phyloP scores from a whole-genome alignment of 2,888 invertebrate genomes.

The Mimachlamys varia region DNA sequence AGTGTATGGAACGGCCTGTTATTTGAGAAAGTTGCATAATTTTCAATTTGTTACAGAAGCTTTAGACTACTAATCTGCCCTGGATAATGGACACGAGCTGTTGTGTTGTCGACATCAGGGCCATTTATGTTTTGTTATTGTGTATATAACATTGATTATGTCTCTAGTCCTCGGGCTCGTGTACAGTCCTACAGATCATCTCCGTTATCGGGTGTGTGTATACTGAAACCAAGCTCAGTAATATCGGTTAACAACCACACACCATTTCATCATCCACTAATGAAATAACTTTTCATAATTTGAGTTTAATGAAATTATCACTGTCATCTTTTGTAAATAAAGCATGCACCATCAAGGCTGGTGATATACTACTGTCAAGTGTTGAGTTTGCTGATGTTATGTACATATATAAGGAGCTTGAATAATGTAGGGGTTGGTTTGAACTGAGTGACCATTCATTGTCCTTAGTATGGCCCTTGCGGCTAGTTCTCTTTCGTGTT shows the following conservation, averaged over 20 bases:
- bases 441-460: constrained; percentile 5
- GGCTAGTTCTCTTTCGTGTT: constrained; percentile 2
- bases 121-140: constrained; percentile 15
- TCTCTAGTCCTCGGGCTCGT: constrained; percentile 13
- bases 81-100: background rate
- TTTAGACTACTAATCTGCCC: constrained; percentile 4
- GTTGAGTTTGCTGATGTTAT: constrained; percentile 26
- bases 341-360: constrained; percentile 27
- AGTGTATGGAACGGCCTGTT: background rate
- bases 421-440: constrained; percentile 28
- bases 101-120: background rate
- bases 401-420: constrained; percentile 29
- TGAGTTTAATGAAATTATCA: constrained; percentile 25
- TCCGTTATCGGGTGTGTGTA: background rate
- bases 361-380: background rate
- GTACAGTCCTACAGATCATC: background rate
- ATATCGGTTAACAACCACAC: background rate
- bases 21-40: constrained; percentile 12
- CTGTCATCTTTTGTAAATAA: constrained; percentile 36
- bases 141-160: constrained; percentile 18
- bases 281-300: constrained; percentile 12
- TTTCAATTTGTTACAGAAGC: constrained; percentile 14
- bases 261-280: constrained; percentile 13
- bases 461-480: constrained; percentile 2
- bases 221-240: background rate